phyloP scores from a whole-genome alignment of 2,888 invertebrate genomes.

The Metacarcinus magister region DNA sequence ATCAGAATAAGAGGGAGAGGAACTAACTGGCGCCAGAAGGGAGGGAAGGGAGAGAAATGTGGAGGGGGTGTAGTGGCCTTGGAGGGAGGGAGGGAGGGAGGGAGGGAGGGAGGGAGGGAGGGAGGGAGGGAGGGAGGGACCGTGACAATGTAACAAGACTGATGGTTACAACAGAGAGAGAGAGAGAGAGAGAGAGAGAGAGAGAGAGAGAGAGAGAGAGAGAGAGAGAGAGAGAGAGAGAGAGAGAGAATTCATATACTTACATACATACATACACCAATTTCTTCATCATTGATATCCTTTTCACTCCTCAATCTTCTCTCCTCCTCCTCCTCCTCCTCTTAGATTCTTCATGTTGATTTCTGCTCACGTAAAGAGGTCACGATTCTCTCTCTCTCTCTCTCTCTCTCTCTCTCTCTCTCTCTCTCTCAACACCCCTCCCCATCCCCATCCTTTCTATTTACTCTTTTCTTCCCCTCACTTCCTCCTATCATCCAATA shows the following conservation, averaged over 20 bases:
- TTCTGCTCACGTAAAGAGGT: conserved; percentile 30
- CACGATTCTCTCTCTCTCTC: conserved; percentile 51
- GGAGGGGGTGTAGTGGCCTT: background rate
- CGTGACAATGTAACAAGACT: conserved; percentile 3
- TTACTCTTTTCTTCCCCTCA: background rate
- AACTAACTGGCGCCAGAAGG: background rate
- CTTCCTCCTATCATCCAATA: background rate
- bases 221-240: conserved; percentile 71
- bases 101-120: conserved; percentile 34
- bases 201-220: conserved; percentile 60
- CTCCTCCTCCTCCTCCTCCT: conserved; percentile 1
- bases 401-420: conserved; percentile 56
- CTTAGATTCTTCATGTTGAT: conserved; percentile 2
- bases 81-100: background rate
- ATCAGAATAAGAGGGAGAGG: background rate
- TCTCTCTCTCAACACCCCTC: background rate
- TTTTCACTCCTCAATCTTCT: background rate
- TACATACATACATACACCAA: background rate
- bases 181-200: conserved; percentile 70
- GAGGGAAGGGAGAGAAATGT: background rate
- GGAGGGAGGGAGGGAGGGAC: conserved; percentile 55
- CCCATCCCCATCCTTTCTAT: background rate
- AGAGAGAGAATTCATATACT: conserved; percentile 44
- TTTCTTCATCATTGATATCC: background rate
- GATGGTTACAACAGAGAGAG: conserved; percentile 31